Evolutionary conservation across 2,888 invertebrate species (phyloP).

Genomic region (Troides aeacus): DNA sequence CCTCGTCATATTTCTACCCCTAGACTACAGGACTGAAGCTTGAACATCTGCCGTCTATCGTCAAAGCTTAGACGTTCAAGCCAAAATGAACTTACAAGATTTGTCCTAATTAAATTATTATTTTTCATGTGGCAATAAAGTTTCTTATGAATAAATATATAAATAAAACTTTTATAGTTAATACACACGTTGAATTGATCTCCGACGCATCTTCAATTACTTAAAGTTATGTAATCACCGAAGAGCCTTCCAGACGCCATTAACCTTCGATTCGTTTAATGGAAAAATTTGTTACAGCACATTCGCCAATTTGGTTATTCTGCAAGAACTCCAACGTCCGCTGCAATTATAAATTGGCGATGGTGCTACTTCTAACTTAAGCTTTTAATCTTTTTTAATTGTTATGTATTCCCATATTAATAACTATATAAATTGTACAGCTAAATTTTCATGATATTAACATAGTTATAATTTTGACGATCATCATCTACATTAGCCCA

Average conservation of each 20-base stretch:
- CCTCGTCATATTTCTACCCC: no score
- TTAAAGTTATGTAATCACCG: conserved; percentile 10
- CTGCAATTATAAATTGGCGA: conserved; percentile 24
- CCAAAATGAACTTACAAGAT: no score
- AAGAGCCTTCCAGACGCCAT: conserved; percentile 8
- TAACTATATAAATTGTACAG: no score
- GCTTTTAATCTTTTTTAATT: not conserved
- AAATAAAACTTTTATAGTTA: not conserved
- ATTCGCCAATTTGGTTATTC: conserved; percentile 11
- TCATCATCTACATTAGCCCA: no score
- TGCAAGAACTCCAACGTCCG: conserved; percentile 1
- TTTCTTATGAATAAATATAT: no score
- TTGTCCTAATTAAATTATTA: no score
- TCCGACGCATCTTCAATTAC: not conserved
- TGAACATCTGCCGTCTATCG: no score
- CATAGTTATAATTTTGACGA: no score
- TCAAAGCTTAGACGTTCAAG: no score
- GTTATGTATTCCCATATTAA: not conserved
- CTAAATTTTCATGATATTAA: no score
- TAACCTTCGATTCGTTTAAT: conserved; percentile 19
- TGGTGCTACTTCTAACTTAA: conserved; percentile 13
- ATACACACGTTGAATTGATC: not conserved
- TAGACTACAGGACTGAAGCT: no score
- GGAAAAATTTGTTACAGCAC: conserved; percentile 23
- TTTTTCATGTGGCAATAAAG: no score